These are phyloP conservation scores for Ophonus ardosiacus DNA, from an alignment of 2,888 invertebrate species.

Conservation along the genomic window DNA sequence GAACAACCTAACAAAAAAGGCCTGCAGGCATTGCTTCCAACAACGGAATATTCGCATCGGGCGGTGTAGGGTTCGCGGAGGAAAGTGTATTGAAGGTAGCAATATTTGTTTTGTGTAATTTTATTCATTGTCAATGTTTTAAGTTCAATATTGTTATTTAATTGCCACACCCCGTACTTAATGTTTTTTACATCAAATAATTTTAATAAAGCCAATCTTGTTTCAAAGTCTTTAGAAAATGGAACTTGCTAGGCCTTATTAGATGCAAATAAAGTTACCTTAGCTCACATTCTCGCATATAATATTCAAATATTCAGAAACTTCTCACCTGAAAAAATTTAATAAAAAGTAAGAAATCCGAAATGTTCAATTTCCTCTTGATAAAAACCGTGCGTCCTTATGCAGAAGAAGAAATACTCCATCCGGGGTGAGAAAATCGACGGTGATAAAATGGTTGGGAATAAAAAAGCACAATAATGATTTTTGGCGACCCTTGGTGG, in stretches of 20 bases:
- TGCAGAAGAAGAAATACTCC: conserved; percentile 24
- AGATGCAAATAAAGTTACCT: not conserved
- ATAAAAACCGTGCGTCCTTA: conserved; percentile 8
- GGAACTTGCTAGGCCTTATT: not conserved
- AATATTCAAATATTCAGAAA: conserved; percentile 11
- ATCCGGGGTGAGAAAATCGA: not conserved
- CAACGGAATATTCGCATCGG: no score
- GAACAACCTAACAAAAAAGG: no score
- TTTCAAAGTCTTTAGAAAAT: no score
- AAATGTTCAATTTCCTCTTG: conserved; percentile 23
- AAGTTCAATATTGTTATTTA: no score
- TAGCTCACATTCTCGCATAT: not conserved
- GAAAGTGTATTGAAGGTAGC: no score
- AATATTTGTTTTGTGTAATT: no score
- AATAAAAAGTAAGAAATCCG: conserved; percentile 27
- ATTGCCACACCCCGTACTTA: no score
- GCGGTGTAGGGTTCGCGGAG: no score
- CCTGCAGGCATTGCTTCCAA: no score
- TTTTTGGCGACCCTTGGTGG: conserved; percentile 34
- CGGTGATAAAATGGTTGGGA: conserved; percentile 18
- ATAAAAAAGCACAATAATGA: conserved; percentile 44
- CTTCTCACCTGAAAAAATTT: conserved; percentile 16
- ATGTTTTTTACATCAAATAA: no score
- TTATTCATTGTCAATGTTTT: no score
- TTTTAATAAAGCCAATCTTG: no score